Percentiles rank a stretch among this genome's conserved stretches.
Conservation (phyloP, 2,888 invertebrate species). For the Cotesia congregata region DNA sequence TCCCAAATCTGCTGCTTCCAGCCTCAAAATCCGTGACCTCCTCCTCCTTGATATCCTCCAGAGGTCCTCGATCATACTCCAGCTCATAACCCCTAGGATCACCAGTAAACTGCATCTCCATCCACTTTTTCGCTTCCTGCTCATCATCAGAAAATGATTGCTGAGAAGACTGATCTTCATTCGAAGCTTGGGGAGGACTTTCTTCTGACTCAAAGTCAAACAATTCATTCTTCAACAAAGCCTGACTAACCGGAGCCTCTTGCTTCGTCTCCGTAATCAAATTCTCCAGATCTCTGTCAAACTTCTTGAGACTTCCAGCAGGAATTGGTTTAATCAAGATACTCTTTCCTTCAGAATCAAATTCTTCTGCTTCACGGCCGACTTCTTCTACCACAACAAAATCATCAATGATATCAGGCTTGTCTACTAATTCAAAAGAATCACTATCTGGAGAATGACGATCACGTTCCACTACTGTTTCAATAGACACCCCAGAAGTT, state of each 20-base stretch:
- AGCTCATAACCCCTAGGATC: constrained; percentile 79
- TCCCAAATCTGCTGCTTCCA: constrained; percentile 81
- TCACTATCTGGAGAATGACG: constrained; percentile 83
- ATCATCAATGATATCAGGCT: constrained; percentile 88
- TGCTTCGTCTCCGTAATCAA: constrained; percentile 58
- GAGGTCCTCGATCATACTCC: constrained; percentile 85
- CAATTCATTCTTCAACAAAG: constrained; percentile 53
- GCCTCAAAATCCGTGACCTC: constrained; percentile 89
- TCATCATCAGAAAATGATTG: constrained; percentile 67
- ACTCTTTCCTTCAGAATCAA: constrained; percentile 86
- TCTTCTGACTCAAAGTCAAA: constrained; percentile 68
- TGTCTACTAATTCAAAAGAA: constrained; percentile 90
- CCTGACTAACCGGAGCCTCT: constrained; percentile 44
- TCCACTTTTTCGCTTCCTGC: constrained; percentile 88
- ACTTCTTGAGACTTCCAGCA: constrained; percentile 72
- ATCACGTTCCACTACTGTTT: constrained; percentile 65
- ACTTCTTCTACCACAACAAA: constrained; percentile 92
- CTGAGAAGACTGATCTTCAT: constrained; percentile 65
- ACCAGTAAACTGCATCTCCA: constrained; percentile 89
- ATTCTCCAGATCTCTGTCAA: constrained; percentile 74
- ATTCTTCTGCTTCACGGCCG: constrained; percentile 87
- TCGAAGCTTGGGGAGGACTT: constrained; percentile 66
- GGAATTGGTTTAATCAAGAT: constrained; percentile 75
- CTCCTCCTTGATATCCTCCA: constrained; percentile 94
- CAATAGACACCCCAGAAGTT: constrained; percentile 63